A percentile compares a stretch with the other conserved stretches of the same genome.
phyloP scores from a whole-genome alignment of 2,797 vertebrate species.

The Crocidura indochinensis region DNA sequence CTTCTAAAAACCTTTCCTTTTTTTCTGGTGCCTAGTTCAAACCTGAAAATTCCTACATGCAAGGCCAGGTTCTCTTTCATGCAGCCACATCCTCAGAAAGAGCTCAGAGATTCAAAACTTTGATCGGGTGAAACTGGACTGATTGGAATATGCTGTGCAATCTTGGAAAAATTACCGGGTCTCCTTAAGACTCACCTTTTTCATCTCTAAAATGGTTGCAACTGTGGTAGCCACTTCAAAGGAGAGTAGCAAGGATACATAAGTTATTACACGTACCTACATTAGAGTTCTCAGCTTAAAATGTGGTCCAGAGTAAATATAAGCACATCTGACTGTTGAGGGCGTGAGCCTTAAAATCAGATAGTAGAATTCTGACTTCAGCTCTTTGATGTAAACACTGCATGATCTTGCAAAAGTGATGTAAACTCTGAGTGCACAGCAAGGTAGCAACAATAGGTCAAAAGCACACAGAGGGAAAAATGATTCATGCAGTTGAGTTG shows the following conservation, averaged over 20 bases:
- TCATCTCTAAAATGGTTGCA: not conserved
- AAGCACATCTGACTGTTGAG: not conserved
- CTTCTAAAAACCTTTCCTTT: too few relatives aligned
- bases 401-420: conserved; percentile 5
- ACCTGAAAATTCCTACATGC: too few relatives aligned
- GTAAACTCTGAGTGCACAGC: not conserved
- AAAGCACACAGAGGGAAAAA: too few relatives aligned
- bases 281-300: not conserved
- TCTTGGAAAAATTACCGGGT: not conserved
- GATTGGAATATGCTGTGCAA: not conserved
- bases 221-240: not conserved
- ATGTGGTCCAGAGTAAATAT: not conserved
- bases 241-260: not conserved
- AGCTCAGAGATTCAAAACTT: not conserved
- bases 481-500: too few relatives aligned
- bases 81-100: too few relatives aligned
- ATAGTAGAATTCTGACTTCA: not conserved
- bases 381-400: not conserved
- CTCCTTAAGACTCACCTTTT: conserved; percentile 1
- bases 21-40: too few relatives aligned
- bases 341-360: conserved; percentile 3
- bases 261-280: not conserved
- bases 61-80: too few relatives aligned
- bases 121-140: not conserved
- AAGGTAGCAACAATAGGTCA: too few relatives aligned